Base-by-base conservation (phyloP, 2,888 invertebrate genomes). In the Pammene fasciana region DNA sequence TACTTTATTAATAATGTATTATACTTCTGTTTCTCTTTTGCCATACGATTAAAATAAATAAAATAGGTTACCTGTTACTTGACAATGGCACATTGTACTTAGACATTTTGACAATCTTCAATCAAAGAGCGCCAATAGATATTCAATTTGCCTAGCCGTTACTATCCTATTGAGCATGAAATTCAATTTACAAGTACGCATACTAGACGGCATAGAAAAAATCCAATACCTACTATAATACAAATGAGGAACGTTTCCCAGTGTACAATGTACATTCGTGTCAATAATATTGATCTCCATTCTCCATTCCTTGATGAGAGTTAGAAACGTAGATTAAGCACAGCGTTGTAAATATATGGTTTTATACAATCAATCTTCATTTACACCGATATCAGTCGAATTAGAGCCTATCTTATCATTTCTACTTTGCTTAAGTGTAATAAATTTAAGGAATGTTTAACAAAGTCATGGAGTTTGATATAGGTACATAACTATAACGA, bases 391-490 rank as follows among this genome's bases (percentile, higher is more conserved):
- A 43, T 57, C 56, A 64, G 48, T 64, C 59, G 18, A 70, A 59
- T 52, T 59, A 57, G 18, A 38, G 38, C 57, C 38, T 54, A 48
- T 45, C 48, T 65, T 54, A 52, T 46, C 34, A 62, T 41, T 57
- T 65, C 43, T 50, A 54, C 45, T 36, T 18, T 45, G 38, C 43
- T 54, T 57, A 57, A 48, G 41, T 48, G 36, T 57, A 64, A 57
- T 79, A 80, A 79, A 84, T 82, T 85, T 81, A 78, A 82, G 90
- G 90, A 90, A 90, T 90, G 90, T 76, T 76, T 80, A 76, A 76
- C 72, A 79, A 90, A 90, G 90, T 90, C 88, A 90, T 90, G 90
- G 90, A 90, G 89, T 79, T 74, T 70, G 52, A 43, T 55, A 65
- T 71, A 72, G 52, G 38, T 55, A 65, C 70, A 72, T 67, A n/a